Evolutionary conservation across 2,113 vertebrate species (phyloP), one percentile per base, ranked within the genome.

Genomic region (Gambusia affinis): DNA sequence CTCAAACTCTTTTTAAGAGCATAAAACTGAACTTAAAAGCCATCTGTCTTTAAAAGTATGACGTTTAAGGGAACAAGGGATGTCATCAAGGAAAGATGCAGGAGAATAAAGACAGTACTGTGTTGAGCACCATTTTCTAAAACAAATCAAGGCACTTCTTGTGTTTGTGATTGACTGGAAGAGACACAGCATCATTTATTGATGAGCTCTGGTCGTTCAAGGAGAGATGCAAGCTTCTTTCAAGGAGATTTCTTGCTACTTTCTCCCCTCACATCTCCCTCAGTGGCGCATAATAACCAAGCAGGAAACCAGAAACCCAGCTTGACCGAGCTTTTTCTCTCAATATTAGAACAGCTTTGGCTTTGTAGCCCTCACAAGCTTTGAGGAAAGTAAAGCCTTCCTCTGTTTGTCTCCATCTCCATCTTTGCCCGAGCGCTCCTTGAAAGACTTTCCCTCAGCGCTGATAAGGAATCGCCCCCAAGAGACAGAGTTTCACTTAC

Each of bases 131-230:
- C 27, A 61, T 82, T 82, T 77, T 86, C 78, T 85, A 27, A 84
- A 85, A 82, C 81, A 89, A 85, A 85, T 83, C 77, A 80, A 85
- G 81, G 77, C 84, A 35, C 77, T 67, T 75, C 80, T 80, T 83
- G 76, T 42, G 64, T 79, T 84, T 67, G 73, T 88, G 88, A 89
- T 87, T 63, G 86, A 90, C 76, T 83, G 80, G 80, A 90, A 89
- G 83, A 89, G 91, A 91, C 90, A 85, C 51, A 76, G 39, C 88
- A 92, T 94, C 73, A 86, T 83, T 92, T 92, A 92, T 93, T 91
- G 88, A 92, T 90, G 89, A 91, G 80, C 70, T 71, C 73, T 66
- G 81, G 82, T 89, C 76, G 64, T 92, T 94, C 87, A 88, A 91
- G 84, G 83, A 89, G 84, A 91, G 77, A 83, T 81, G 73, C 85